These are phyloP conservation scores for Argynnis bischoffii DNA, from an alignment of 2,888 invertebrate species.

Conservation along the genomic window DNA sequence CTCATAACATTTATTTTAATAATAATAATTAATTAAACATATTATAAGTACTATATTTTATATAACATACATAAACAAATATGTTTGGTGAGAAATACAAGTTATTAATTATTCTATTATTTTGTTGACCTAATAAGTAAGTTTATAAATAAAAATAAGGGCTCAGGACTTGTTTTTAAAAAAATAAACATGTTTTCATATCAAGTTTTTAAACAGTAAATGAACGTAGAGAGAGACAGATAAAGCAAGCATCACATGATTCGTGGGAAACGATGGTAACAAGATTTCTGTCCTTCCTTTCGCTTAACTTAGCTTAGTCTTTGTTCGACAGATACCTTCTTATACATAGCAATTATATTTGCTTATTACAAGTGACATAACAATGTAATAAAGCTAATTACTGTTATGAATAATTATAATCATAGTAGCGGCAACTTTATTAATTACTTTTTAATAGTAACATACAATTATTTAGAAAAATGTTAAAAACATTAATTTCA, in stretches of 20 bases:
- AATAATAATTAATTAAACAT: not conserved
- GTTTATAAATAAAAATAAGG: slow-evolving; percentile 48
- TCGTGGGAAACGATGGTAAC: slow-evolving; percentile 73
- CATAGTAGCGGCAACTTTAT: too few relatives aligned
- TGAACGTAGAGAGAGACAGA: slow-evolving; percentile 48
- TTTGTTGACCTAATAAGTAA: slow-evolving; percentile 14
- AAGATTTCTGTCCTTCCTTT: slow-evolving; percentile 70
- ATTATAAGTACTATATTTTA: not conserved
- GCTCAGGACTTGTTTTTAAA: slow-evolving; percentile 56
- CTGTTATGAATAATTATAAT: too few relatives aligned
- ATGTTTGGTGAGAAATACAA: not conserved
- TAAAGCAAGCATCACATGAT: slow-evolving; percentile 49
- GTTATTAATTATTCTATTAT: not conserved
- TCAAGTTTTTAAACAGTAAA: slow-evolving; percentile 35
- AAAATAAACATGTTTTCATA: slow-evolving; percentile 44
- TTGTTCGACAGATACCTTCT: slow-evolving; percentile 54
- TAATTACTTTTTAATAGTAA: not conserved
- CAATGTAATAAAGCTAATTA: too few relatives aligned
- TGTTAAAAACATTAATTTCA: not conserved
- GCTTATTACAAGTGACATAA: not conserved
- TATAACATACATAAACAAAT: not conserved
- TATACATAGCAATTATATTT: not conserved
- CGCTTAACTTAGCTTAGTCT: slow-evolving; percentile 59
- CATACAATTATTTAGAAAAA: not conserved
- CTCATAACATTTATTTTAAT: not conserved